Evolutionary conservation across 2,888 invertebrate genomes (phyloP).

Genomic region (Candidula unifasciata): DNA sequence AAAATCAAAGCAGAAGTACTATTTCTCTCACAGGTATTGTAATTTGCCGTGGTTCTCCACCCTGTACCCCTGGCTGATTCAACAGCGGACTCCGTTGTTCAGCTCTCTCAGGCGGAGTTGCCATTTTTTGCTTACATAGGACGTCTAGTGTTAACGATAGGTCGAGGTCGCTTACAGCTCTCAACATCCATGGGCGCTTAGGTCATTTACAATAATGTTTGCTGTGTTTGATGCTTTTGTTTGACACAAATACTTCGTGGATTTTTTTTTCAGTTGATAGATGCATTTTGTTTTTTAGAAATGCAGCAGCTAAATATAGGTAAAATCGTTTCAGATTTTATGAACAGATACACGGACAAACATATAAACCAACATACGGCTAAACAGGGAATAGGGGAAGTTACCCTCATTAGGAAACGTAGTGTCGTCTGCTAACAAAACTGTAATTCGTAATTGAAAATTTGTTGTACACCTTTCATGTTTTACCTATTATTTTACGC

Average conservation of each 20-base stretch:
- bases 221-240: not conserved
- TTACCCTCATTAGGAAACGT: not conserved
- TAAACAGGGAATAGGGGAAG: not conserved
- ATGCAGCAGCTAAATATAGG: too few species aligned
- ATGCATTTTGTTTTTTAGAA: too few species aligned
- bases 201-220: not conserved
- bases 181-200: not conserved
- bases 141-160: not conserved
- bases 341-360: too few species aligned
- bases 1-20: not conserved
- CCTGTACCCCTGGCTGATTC: not conserved
- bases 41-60: not conserved
- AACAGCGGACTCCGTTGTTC: not conserved
- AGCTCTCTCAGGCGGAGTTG: not conserved
- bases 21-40: not conserved
- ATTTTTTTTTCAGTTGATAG: too few species aligned
- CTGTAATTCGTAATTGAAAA: too few species aligned
- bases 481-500: too few species aligned
- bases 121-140: conserved; percentile 3
- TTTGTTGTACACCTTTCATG: too few species aligned
- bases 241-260: too few species aligned
- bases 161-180: conserved; percentile 21
- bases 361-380: too few species aligned
- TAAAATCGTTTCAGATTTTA: too few species aligned
- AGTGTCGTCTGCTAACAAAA: conserved; percentile 7